phyloP scores from a whole-genome alignment of 2,113 vertebrate genomes.

The Eonycteris spelaea region DNA sequence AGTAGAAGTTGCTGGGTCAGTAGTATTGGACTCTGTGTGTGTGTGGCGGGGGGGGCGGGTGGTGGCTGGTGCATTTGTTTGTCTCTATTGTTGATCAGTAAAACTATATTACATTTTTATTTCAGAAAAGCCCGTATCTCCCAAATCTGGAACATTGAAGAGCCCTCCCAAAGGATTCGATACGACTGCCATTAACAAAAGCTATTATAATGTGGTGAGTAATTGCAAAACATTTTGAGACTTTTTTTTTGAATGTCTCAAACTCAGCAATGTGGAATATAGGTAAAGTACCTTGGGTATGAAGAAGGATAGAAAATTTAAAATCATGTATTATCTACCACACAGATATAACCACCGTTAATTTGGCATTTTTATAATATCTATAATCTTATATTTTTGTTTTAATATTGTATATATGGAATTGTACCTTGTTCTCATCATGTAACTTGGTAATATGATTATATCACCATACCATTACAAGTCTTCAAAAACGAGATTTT shows the following conservation, averaged over 20 bases:
- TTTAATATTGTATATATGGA: accelerated
- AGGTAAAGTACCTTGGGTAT: accelerated
- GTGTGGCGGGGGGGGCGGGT: no score
- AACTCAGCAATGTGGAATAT: accelerated
- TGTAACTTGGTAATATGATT: accelerated
- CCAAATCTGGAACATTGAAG: slow-evolving; percentile 94
- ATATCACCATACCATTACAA: accelerated
- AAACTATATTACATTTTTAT: slow-evolving; percentile 57
- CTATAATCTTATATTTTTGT: not conserved
- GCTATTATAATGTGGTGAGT: slow-evolving; percentile 98
- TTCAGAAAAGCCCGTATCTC: slow-evolving; percentile 96
- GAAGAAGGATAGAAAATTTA: not conserved
- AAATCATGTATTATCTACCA: accelerated
- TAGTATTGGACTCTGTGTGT: not conserved
- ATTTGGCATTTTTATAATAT: accelerated
- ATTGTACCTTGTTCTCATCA: not conserved
- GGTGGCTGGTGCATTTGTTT: accelerated
- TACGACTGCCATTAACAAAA: slow-evolving; percentile 95
- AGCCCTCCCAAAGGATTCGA: slow-evolving; percentile 98
- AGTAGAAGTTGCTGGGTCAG: not conserved
- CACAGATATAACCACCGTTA: not conserved
- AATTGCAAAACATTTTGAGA: not conserved
- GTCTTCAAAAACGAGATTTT: not conserved
- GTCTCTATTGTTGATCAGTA: slow-evolving; percentile 54
- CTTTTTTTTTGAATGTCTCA: not conserved